phyloP scores from a whole-genome alignment of 2,797 vertebrate species.

The Myripristis jacobus region DNA sequence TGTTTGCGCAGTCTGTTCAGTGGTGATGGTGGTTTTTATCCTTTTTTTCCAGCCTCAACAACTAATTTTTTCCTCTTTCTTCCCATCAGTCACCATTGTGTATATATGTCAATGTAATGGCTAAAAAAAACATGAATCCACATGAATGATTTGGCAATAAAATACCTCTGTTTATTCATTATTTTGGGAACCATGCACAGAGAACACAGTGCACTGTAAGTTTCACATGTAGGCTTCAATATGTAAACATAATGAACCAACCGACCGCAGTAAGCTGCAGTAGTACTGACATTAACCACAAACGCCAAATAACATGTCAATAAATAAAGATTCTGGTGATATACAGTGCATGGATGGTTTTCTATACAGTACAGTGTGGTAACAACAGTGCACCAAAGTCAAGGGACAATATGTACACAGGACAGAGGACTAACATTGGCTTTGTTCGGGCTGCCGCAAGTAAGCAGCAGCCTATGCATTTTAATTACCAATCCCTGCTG shows the following conservation, averaged over 20 bases:
- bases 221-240: constrained; percentile 56
- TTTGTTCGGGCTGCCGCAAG: neutral
- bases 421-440: constrained; percentile 2
- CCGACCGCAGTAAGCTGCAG: constrained; percentile 16
- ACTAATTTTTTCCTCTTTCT: neutral
- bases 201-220: constrained; percentile 63
- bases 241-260: constrained; percentile 68
- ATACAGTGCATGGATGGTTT: constrained; percentile 42
- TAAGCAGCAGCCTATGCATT: neutral
- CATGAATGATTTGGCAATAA: constrained; percentile 51
- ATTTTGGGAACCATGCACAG: constrained; percentile 51
- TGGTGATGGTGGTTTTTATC: no score
- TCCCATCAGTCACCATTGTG: neutral
- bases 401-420: constrained; percentile 42
- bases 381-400: constrained; percentile 60
- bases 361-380: constrained; percentile 60
- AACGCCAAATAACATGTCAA: constrained; percentile 56
- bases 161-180: constrained; percentile 65
- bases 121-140: neutral
- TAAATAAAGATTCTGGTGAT: constrained; percentile 64
- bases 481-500: constrained; percentile 27
- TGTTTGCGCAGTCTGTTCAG: neutral
- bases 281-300: constrained; percentile 49
- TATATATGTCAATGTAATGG: neutral
- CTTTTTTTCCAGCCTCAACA: no score